Base-by-base conservation (phyloP, 1,140 invertebrate genomes). In the Drosophila subpulchrella region DNA sequence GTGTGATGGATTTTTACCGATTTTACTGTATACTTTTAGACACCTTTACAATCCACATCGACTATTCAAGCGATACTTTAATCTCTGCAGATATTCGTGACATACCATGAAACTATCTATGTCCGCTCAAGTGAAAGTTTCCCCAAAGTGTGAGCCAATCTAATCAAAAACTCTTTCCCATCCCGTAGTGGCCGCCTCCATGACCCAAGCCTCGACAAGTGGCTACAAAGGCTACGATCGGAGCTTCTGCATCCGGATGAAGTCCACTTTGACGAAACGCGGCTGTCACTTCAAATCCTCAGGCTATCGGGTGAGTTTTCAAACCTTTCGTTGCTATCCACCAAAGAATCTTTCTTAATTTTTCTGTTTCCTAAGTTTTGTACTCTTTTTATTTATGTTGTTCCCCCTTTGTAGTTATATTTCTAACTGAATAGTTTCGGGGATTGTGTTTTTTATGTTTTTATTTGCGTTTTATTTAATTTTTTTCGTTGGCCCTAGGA, bases 241-340 rank as follows among this genome's bases (percentile, higher is more conserved):
- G 81, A 97, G 97, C 4, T 99, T 99, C 93, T 99, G 98, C 93
- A 95, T 99, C 11, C 94, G 98, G 70, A 99, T 99, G 98, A 99
- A 99, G 91, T 99, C 98, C 20, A 99, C 98, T 0, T 94, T 99
- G 24, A 99, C 98, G 15, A 99, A 99, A 93, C 94, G 98, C 90
- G 98, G 98, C 11, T 99, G 98, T 90, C 98, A 99, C 93, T 98
- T 99, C 92, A 99, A 99, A 93, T 98, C 97, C 20, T 99, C 98
- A 55, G 98, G 98, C 91, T 99, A 99, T 93, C 95, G 98, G 94
- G 98, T 99, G 95, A 96, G 96, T 94, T 24, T 44, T 7, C 24
- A 46, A 4, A 11, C 3, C 6, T 11, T 8, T 17, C 15, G 1
- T 15, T 4, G 7, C 55, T 41, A 46, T 53, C 51, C 53, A 13